Evolutionary conservation across 2,797 vertebrate species (phyloP).

Genomic region (Schizothorax lantsangensis): DNA sequence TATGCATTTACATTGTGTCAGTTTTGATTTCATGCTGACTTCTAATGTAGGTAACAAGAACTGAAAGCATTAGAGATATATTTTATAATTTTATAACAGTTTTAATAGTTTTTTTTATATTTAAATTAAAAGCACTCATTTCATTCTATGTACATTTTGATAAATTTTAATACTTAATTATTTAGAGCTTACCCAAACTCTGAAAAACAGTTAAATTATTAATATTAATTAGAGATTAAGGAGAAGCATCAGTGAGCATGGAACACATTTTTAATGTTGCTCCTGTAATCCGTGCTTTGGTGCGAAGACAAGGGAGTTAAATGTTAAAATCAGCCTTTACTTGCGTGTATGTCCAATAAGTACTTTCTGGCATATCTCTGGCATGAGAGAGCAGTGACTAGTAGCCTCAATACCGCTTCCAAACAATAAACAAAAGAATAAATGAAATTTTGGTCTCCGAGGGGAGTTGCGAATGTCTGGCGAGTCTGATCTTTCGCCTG

Average conservation of each 20-base stretch:
- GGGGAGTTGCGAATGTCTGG: conserved; percentile 60
- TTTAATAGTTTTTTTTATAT: neutral
- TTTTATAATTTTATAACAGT: neutral
- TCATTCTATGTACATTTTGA: neutral
- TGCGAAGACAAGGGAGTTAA: neutral
- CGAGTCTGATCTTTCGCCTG: conserved; percentile 51
- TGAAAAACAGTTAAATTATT: neutral
- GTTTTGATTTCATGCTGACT: neutral
- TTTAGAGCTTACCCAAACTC: neutral
- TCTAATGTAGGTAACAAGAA: neutral
- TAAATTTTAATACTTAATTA: neutral
- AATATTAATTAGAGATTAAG: neutral
- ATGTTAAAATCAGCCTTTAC: conserved; percentile 41
- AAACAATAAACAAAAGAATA: conserved; percentile 70
- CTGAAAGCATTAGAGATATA: neutral
- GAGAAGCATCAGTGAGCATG: neutral
- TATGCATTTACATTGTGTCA: neutral
- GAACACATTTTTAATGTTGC: neutral
- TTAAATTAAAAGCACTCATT: neutral
- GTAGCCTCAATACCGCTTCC: conserved; percentile 57
- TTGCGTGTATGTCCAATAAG: conserved; percentile 30
- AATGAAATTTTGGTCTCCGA: conserved; percentile 71
- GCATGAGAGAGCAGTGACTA: conserved; percentile 49
- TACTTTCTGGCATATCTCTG: conserved; percentile 39
- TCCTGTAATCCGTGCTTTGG: neutral